A percentile compares a stretch with the other conserved stretches of the same genome.
phyloP scores from a whole-genome alignment of 2,888 invertebrate species.

The Amblyjoppa proteus region DNA sequence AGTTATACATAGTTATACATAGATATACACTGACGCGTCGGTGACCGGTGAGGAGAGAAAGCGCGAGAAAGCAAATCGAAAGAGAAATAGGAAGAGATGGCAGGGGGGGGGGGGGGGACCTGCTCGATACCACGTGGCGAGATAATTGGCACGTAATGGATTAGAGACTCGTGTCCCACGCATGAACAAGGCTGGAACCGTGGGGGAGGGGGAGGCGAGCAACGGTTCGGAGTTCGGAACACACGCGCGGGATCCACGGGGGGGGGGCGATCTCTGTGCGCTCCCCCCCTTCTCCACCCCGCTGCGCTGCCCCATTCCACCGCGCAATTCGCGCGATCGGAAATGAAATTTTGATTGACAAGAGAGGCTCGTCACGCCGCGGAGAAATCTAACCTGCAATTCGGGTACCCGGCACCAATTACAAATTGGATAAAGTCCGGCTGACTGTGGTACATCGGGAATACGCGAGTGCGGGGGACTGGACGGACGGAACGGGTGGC shows the following conservation, averaged over 20 bases:
- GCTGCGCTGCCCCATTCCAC: background rate
- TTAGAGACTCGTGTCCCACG: conserved; percentile 71
- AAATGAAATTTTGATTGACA: conserved; percentile 83
- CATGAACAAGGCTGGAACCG: conserved; percentile 53
- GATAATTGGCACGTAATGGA: conserved; percentile 75
- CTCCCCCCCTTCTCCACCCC: too few species aligned
- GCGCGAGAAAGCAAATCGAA: conserved; percentile 50
- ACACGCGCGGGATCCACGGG: conserved; percentile 42
- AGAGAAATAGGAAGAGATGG: conserved; percentile 56
- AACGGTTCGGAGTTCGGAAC: conserved; percentile 45
- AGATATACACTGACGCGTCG: conserved; percentile 12
- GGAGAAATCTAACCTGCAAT: conserved; percentile 82
- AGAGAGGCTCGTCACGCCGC: conserved; percentile 79
- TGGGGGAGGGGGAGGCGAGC: conserved; percentile 36
- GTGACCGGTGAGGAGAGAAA: conserved; percentile 38
- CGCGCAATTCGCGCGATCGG: conserved; percentile 79
- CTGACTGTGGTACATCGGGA: conserved; percentile 5
- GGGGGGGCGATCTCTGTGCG: conserved; percentile 27
- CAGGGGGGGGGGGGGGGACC: conserved; percentile 51
- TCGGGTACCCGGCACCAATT: conserved; percentile 70
- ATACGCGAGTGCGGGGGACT: background rate
- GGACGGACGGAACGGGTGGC: background rate
- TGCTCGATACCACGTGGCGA: conserved; percentile 70
- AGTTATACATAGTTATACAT: conserved; percentile 20
- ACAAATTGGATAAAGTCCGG: conserved; percentile 59